phyloP scores from a whole-genome alignment of 2,113 vertebrate species.

The Indicator indicator region DNA sequence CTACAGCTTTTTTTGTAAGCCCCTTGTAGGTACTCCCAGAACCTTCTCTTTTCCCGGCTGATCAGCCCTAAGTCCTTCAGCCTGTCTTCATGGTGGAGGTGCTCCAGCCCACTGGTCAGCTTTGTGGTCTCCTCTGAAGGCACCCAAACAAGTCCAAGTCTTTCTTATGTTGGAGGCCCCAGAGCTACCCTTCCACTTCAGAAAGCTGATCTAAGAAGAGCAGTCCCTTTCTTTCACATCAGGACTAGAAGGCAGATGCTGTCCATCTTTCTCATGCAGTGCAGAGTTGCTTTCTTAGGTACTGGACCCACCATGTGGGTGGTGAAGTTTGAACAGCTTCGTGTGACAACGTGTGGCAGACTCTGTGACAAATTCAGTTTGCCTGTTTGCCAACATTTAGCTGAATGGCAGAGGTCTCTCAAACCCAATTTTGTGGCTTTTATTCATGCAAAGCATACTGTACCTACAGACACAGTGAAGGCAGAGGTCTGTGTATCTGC shows the following conservation, averaged over 20 bases:
- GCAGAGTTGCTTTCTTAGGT: background rate
- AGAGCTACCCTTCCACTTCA: fast-evolving
- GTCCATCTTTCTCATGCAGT: background rate
- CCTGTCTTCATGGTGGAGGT: no score
- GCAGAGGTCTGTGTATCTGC: background rate
- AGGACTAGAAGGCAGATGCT: background rate
- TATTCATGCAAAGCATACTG: fast-evolving
- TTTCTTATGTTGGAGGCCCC: no score
- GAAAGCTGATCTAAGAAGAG: background rate
- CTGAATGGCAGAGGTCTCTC: background rate
- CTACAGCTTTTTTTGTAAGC: background rate
- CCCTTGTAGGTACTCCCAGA: no score
- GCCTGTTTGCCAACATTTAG: background rate
- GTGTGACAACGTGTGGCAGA: fast-evolving
- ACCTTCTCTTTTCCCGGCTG: background rate
- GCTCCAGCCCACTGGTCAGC: no score
- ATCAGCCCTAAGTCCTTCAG: background rate
- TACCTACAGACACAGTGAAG: background rate
- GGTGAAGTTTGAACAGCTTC: background rate
- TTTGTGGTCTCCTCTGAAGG: no score
- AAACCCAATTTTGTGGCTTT: background rate
- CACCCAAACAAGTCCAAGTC: no score
- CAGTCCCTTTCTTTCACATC: background rate
- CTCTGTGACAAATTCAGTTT: fast-evolving
- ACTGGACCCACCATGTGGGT: fast-evolving